Evolutionary conservation across 2,113 vertebrate species (phyloP).

Genomic region (Pluvialis apricaria): DNA sequence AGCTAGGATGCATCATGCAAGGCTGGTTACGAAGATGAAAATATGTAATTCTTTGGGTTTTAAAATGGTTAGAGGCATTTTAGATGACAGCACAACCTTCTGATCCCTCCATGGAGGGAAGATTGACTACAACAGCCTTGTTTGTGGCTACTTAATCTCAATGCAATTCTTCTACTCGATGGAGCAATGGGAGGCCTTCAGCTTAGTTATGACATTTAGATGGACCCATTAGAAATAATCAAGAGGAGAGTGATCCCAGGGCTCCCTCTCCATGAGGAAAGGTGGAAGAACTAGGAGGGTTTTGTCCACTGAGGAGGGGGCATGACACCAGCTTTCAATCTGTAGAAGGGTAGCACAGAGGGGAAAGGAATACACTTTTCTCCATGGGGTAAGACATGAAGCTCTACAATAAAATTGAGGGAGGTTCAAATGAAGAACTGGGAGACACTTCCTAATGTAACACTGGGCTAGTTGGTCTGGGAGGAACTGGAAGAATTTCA

Average conservation of each 20-base stretch:
- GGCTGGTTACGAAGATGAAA: not conserved
- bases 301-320: not conserved
- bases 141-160: not conserved
- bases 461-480: not conserved
- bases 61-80: not conserved
- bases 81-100: not conserved
- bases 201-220: not conserved
- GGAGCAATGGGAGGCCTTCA: not conserved
- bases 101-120: not conserved
- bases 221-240: not conserved
- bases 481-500: not conserved
- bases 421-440: not conserved
- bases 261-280: not conserved
- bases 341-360: not conserved
- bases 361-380: not conserved
- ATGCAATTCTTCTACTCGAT: not conserved
- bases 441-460: not conserved
- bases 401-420: not conserved
- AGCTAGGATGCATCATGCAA: slow-evolving; percentile 11
- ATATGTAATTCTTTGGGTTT: not conserved
- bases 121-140: not conserved
- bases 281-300: not conserved
- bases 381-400: not conserved
- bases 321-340: not conserved
- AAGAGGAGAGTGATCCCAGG: not conserved